Percentiles rank a stretch among this genome's conserved stretches.
phyloP scores from a whole-genome alignment of 2,113 vertebrate species.

The Urocynchramus pylzowi region DNA sequence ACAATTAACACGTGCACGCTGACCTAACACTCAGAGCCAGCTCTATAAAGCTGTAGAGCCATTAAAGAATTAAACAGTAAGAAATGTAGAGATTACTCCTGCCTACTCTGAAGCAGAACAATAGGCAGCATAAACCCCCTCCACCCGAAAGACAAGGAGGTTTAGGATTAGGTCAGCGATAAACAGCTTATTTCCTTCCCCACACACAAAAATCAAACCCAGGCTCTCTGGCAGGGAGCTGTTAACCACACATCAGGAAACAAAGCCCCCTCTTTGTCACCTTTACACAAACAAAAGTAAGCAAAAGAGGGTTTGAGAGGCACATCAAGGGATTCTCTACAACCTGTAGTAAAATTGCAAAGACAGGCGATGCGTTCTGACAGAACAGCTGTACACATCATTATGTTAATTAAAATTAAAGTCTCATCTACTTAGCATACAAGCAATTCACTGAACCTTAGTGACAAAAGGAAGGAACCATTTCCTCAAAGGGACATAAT shows the following conservation, averaged over 20 bases:
- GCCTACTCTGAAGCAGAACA: not conserved
- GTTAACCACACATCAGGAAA: constrained; percentile 11
- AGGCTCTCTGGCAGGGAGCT: not conserved
- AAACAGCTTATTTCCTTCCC: not conserved
- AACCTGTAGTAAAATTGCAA: constrained; percentile 13
- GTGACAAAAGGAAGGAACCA: constrained; percentile 22
- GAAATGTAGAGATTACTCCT: not conserved
- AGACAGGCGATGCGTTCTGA: not conserved
- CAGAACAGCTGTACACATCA: constrained; percentile 65
- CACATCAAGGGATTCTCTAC: constrained; percentile 9
- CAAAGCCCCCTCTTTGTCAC: constrained; percentile 40
- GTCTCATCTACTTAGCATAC: constrained; percentile 30
- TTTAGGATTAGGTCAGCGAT: not conserved
- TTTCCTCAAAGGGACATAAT: not conserved
- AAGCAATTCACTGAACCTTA: constrained; percentile 31
- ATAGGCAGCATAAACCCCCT: not conserved
- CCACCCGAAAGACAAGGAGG: not conserved
- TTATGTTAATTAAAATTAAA: constrained; percentile 70
- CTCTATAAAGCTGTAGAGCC: fast-evolving
- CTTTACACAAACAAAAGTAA: not conserved
- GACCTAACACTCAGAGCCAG: not conserved
- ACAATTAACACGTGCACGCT: not conserved
- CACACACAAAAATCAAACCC: not conserved
- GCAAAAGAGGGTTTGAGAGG: not conserved
- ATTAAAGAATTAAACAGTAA: not conserved